Percentiles rank a stretch among this genome's conserved stretches.
phyloP scores from a whole-genome alignment of 2,113 vertebrate species.

The Axis porcinus region DNA sequence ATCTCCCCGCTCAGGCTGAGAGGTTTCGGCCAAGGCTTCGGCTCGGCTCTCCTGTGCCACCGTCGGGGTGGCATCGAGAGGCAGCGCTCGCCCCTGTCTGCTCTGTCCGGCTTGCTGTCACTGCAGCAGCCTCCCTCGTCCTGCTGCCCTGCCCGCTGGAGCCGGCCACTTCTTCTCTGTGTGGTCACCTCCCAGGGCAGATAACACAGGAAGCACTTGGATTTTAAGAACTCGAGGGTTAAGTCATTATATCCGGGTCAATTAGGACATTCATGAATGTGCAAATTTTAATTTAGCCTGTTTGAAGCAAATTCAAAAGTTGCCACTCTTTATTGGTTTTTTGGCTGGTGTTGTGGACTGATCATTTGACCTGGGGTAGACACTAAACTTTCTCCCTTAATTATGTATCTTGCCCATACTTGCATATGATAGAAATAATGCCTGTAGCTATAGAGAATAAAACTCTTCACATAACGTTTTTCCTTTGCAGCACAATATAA shows the following conservation, averaged over 20 bases:
- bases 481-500: background rate
- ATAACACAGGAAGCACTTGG: fast-evolving
- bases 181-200: background rate
- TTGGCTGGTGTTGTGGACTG: background rate
- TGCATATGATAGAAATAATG: background rate
- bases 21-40: background rate
- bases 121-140: fast-evolving
- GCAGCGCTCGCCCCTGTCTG: fast-evolving
- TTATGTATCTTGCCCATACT: fast-evolving
- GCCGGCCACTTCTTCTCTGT: background rate
- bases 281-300: background rate
- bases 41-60: background rate
- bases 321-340: background rate
- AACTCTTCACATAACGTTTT: background rate
- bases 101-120: fast-evolving
- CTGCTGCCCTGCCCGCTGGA: fast-evolving
- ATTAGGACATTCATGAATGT: background rate
- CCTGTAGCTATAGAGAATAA: background rate
- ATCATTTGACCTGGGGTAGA: background rate
- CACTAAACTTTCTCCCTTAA: fast-evolving
- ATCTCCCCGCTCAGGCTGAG: background rate
- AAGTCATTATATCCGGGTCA: background rate
- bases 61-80: background rate
- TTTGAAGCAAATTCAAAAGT: background rate
- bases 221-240: background rate